These are phyloP conservation scores for Acipenser transmontanus DNA, from an alignment of 2,797 vertebrate genomes.

Conservation along the genomic window DNA sequence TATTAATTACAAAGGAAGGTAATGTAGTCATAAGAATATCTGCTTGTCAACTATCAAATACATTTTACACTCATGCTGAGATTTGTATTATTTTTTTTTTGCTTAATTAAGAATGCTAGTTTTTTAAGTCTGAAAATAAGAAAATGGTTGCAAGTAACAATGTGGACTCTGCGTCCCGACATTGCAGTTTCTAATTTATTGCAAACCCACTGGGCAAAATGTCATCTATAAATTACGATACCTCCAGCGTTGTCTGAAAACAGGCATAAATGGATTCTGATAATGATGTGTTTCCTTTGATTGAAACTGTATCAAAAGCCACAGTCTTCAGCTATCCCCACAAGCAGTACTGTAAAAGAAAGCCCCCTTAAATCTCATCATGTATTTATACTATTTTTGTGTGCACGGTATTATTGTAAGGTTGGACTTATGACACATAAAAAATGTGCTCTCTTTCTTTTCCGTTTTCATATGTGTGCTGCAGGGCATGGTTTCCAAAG, in stretches of 20 bases:
- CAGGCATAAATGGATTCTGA: not conserved
- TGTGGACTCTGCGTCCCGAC: not conserved
- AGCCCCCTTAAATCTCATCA: conserved; percentile 44
- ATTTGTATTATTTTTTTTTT: not conserved
- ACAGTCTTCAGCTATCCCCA: not conserved
- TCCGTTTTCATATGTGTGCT: conserved; percentile 37
- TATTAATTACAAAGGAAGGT: not conserved
- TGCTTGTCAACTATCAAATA: not conserved
- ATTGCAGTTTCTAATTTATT: not conserved
- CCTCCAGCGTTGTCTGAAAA: not conserved
- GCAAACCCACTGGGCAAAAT: not conserved
- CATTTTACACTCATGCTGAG: not conserved
- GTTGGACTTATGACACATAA: conserved; percentile 54
- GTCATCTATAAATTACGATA: conserved; percentile 1
- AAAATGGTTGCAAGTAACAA: not conserved
- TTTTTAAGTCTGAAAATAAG: not conserved
- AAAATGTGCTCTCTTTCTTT: conserved; percentile 15
- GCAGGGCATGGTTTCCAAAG: conserved; percentile 50
- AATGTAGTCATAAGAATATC: too few relatives aligned
- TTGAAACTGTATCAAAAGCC: conserved; percentile 2
- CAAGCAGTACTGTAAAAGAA: not conserved
- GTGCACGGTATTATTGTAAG: conserved; percentile 47
- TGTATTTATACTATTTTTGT: conserved; percentile 51
- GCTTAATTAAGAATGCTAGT: not conserved
- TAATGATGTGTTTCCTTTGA: conserved; percentile 4